Evolutionary conservation across 1,140 invertebrate genomes (phyloP).

Genomic region (Aethina tumida): DNA sequence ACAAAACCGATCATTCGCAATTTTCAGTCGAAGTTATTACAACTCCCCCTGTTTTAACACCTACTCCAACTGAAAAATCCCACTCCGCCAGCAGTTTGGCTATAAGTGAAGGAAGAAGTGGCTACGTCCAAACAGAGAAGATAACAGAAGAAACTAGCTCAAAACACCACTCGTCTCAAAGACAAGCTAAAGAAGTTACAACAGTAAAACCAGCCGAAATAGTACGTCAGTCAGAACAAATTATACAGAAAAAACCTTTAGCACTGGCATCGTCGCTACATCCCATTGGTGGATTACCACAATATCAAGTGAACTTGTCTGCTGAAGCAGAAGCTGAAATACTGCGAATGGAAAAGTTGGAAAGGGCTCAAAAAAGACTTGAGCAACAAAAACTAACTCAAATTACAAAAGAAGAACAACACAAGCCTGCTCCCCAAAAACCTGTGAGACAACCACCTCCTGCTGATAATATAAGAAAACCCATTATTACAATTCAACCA

Average conservation of each 20-base stretch:
- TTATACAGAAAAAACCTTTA: constrained; percentile 23
- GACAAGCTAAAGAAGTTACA: constrained; percentile 12
- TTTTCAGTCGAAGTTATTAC: constrained; percentile 25
- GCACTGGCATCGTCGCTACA: constrained; percentile 41
- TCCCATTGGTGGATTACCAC: constrained; percentile 38
- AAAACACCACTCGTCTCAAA: constrained; percentile 8
- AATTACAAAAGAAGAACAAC: constrained; percentile 2
- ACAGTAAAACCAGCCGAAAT: constrained; percentile 10
- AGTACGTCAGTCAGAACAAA: constrained; percentile 26
- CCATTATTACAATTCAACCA: constrained; percentile 20
- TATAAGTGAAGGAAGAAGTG: constrained; percentile 14
- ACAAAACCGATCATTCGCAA: constrained; percentile 24
- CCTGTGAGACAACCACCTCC: background rate
- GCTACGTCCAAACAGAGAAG: constrained; percentile 13
- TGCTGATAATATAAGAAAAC: constrained; percentile 12
- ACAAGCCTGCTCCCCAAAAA: constrained; percentile 4
- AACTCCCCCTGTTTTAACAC: constrained; percentile 20
- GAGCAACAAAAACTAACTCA: constrained; percentile 15
- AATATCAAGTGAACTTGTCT: constrained; percentile 26
- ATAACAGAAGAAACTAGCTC: constrained; percentile 16
- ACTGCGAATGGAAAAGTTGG: constrained; percentile 20
- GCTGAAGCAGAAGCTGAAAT: constrained; percentile 24
- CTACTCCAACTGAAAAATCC: constrained; percentile 14
- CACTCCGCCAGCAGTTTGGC: constrained; percentile 16
- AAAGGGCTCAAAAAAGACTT: constrained; percentile 14